Conservation (phyloP, 2,113 vertebrate genomes). For the Serilophus lunatus region DNA sequence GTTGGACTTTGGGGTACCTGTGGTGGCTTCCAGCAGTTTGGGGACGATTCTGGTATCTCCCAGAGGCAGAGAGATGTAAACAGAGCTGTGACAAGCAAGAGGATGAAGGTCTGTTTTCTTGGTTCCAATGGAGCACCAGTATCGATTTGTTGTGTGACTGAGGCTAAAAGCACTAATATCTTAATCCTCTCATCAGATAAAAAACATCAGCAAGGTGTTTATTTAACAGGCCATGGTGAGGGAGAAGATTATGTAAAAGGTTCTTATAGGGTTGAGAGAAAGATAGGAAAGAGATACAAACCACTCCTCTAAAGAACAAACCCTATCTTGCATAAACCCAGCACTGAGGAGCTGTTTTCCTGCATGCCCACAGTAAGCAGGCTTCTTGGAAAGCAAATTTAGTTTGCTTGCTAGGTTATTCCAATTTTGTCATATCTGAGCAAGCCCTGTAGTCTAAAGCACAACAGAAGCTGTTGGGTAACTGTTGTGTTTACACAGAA, state of each 20-base stretch:
- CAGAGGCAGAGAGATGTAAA: not conserved
- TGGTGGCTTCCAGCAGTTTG: not conserved
- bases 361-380: not conserved
- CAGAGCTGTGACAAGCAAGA: not conserved
- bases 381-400: not conserved
- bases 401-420: not conserved
- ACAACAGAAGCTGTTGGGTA: not conserved
- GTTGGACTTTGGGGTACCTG: rapidly evolving
- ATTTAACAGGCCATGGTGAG: not conserved
- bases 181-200: not conserved
- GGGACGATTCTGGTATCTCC: not conserved
- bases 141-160: not conserved
- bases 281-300: not conserved
- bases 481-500: not conserved
- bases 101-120: not conserved
- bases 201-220: not conserved
- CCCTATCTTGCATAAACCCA: not conserved
- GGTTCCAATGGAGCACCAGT: not conserved
- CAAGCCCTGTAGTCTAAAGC: not conserved
- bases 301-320: not conserved
- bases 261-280: not conserved
- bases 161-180: not conserved
- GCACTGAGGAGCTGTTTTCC: not conserved
- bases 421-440: not conserved
- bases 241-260: not conserved